Percentiles rank a stretch among this genome's conserved stretches.
These are phyloP conservation scores for Lutjanus erythropterus DNA, from an alignment of 2,113 vertebrate genomes.

Conservation along the genomic window DNA sequence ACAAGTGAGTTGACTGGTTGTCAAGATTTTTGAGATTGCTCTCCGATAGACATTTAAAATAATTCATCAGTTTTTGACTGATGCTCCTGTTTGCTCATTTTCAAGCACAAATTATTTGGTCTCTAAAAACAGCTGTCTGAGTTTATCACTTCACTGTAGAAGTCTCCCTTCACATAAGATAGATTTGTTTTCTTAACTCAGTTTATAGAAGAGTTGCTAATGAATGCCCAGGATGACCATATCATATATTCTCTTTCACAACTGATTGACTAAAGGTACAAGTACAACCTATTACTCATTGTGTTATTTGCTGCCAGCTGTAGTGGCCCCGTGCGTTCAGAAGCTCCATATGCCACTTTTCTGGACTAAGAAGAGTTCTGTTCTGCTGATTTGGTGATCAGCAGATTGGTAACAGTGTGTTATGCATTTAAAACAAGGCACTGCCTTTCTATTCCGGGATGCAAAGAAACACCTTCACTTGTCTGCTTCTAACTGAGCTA, in stretches of 20 bases:
- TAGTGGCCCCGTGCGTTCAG: neutral
- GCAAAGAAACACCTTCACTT: conserved; percentile 12
- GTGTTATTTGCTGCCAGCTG: neutral
- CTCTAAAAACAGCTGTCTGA: neutral
- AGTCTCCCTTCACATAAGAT: neutral
- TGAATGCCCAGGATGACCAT: neutral
- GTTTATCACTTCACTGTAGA: neutral
- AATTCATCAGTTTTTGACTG: neutral
- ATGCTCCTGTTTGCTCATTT: neutral
- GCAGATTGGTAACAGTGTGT: neutral
- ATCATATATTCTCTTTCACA: neutral
- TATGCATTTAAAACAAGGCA: conserved; percentile 15
- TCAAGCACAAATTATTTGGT: neutral
- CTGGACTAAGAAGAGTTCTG: neutral
- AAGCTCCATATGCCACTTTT: neutral
- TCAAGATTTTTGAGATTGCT: neutral
- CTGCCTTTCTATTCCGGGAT: conserved; percentile 2
- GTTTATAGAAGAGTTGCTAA: neutral
- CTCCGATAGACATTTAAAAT: neutral
- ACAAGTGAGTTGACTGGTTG: neutral
- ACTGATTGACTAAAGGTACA: too few species aligned
- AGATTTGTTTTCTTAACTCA: too few species aligned
- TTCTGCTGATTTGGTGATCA: neutral
- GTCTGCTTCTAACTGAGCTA: conserved; percentile 54
- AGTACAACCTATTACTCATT: neutral